Evolutionary conservation across 2,888 invertebrate species (phyloP).

Genomic region (Lycocerus yunnanus): DNA sequence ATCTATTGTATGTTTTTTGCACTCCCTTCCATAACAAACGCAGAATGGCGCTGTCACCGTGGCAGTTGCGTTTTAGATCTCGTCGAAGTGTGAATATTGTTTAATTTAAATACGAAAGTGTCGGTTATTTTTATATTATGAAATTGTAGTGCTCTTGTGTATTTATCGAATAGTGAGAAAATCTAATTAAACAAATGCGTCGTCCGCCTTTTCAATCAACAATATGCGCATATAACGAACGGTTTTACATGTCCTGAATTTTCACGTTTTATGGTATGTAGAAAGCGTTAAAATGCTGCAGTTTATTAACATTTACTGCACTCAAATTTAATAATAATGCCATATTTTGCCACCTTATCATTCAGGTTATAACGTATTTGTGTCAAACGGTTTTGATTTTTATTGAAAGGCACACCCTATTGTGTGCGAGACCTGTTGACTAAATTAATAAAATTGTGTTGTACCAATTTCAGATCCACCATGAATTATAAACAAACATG

Average conservation of each 20-base stretch:
- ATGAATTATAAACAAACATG: conserved; percentile 19
- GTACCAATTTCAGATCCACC: not conserved
- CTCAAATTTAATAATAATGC: not conserved
- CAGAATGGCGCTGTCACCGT: conserved; percentile 45
- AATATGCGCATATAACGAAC: conserved; percentile 23
- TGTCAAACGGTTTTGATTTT: not conserved
- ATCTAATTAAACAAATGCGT: conserved; percentile 1
- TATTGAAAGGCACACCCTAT: not conserved
- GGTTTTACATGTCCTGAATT: conserved; percentile 26
- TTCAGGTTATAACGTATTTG: not conserved
- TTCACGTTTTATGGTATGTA: conserved; percentile 24
- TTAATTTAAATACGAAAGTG: conserved; percentile 8
- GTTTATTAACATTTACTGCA: not conserved
- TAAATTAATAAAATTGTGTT: not conserved
- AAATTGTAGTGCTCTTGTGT: conserved; percentile 9
- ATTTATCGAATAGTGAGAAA: not conserved
- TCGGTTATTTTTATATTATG: conserved; percentile 18
- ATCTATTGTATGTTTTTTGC: conserved; percentile 19
- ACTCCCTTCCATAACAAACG: conserved; percentile 32
- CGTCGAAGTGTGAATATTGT: conserved; percentile 12
- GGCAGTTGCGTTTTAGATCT: conserved; percentile 40
- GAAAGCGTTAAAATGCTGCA: conserved; percentile 13
- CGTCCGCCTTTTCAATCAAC: conserved; percentile 5
- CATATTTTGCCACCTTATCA: not conserved
- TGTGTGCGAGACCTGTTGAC: not conserved